A percentile compares a stretch with the other conserved stretches of the same genome.
These are phyloP conservation scores for Mythimna lalbum DNA, from an alignment of 2,888 invertebrate genomes.

Conservation along the genomic window DNA sequence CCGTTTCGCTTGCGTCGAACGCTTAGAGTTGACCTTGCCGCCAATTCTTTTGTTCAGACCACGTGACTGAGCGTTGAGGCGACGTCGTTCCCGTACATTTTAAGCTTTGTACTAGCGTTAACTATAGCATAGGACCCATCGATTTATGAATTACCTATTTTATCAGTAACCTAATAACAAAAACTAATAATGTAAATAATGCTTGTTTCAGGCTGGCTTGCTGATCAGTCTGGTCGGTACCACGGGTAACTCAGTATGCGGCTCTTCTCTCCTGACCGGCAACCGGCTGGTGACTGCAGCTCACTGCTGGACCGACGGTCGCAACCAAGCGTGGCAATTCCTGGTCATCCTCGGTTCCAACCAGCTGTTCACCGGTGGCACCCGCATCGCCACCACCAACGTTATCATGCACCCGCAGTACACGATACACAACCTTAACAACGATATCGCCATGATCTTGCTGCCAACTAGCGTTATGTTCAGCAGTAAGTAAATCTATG, in stretches of 20 bases:
- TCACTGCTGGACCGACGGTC: constrained; percentile 79
- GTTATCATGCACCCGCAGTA: constrained; percentile 76
- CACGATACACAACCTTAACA: constrained; percentile 61
- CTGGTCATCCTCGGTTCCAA: constrained; percentile 75
- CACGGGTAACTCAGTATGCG: constrained; percentile 75
- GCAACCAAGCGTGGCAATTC: constrained; percentile 71
- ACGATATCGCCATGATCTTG: constrained; percentile 78
- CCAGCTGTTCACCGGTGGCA: constrained; percentile 74
- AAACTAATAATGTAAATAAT: neutral
- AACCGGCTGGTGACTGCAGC: constrained; percentile 78
- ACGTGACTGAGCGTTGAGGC: too few species aligned
- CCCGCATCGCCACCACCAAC: constrained; percentile 68
- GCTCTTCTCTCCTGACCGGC: constrained; percentile 70
- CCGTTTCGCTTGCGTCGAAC: too few species aligned
- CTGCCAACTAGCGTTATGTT: constrained; percentile 68
- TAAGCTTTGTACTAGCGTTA: too few species aligned
- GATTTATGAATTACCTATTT: too few species aligned
- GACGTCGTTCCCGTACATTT: too few species aligned
- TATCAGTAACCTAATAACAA: neutral
- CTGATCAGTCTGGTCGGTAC: constrained; percentile 71
- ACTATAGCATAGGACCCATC: too few species aligned
- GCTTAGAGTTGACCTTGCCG: too few species aligned
- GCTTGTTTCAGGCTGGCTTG: constrained; percentile 72
- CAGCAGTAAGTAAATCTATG: constrained; percentile 62
- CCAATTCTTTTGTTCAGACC: too few species aligned